phyloP scores from a whole-genome alignment of 2,888 invertebrate species.

The Rhagonycha fulva region DNA sequence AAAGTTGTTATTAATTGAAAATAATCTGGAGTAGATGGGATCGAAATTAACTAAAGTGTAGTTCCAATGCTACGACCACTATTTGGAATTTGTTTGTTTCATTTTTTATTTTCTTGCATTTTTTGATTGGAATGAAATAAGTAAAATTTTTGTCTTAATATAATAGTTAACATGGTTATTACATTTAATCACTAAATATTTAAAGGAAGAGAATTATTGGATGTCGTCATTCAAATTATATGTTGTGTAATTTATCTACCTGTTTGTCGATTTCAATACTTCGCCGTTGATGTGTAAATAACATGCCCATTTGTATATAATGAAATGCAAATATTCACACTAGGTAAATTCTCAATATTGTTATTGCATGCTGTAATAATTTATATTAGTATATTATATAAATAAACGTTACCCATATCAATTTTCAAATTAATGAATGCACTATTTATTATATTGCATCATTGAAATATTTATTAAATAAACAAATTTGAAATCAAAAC shows the following conservation, averaged over 20 bases:
- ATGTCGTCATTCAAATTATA: not conserved
- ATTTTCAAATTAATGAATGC: not conserved
- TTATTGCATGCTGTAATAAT: not conserved
- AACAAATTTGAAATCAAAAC: too few species aligned
- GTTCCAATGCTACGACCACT: not conserved
- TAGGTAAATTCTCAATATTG: not conserved
- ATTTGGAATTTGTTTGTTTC: not conserved
- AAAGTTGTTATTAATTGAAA: not conserved
- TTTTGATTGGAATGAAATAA: not conserved
- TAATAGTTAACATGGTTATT: not conserved
- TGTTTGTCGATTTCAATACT: not conserved
- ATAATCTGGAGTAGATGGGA: not conserved
- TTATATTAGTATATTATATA: not conserved
- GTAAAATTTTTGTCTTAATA: not conserved
- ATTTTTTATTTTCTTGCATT: not conserved
- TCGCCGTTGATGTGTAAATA: slow-evolving; percentile 2
- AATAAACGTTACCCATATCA: not conserved
- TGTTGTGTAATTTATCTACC: not conserved
- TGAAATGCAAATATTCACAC: not conserved
- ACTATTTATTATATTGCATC: not conserved
- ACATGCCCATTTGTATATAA: slow-evolving; percentile 1
- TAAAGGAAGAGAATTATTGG: not conserved
- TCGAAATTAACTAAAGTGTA: not conserved
- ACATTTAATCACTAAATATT: not conserved
- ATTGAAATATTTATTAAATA: not conserved